These are phyloP conservation scores for Nipponia nippon DNA, from an alignment of 2,113 vertebrate genomes.

Conservation along the genomic window DNA sequence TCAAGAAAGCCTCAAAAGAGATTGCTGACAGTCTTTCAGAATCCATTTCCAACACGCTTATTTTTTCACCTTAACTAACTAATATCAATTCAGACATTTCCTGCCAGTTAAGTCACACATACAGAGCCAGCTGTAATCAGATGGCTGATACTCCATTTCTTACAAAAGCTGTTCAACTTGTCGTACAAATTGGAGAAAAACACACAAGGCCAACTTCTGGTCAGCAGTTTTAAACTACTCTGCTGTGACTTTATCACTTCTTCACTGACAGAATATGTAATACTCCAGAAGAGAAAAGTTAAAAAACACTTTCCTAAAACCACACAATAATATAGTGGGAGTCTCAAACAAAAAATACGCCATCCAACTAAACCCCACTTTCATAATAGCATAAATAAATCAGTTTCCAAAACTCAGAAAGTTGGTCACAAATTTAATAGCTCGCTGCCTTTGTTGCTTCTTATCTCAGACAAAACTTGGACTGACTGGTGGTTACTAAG, in stretches of 20 bases:
- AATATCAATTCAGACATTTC: not conserved
- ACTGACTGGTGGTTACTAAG: not conserved
- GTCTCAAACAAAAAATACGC: not conserved
- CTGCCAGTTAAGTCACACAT: not conserved
- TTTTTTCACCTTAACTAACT: not conserved
- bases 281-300: not conserved
- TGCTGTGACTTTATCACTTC: not conserved
- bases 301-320: not conserved
- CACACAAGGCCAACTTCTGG: not conserved
- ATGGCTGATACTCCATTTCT: not conserved
- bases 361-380: not conserved
- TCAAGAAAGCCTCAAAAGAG: not conserved
- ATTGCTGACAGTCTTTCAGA: not conserved
- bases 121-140: not conserved
- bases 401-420: not conserved
- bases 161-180: not conserved
- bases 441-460: not conserved
- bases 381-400: not conserved
- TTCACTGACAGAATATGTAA: not conserved
- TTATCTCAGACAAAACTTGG: not conserved
- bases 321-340: not conserved
- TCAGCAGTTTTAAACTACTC: not conserved
- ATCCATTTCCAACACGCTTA: not conserved
- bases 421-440: not conserved
- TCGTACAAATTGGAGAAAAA: not conserved